Conservation (phyloP, 2,888 invertebrate species). For the Tetramorium bicarinatum region DNA sequence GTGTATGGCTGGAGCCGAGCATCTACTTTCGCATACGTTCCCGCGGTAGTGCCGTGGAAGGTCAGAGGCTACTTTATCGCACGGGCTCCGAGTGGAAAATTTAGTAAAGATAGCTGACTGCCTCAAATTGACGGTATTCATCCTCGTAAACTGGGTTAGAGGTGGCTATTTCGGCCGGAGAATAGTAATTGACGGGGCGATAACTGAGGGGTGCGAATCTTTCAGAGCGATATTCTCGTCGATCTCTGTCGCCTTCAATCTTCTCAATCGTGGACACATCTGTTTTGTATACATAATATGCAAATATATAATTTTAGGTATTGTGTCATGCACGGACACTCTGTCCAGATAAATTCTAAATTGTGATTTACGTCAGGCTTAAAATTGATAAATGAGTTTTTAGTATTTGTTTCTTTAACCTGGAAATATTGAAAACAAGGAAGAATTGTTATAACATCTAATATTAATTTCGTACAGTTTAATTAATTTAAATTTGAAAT, state of each 20-base stretch:
- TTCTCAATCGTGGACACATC: not conserved
- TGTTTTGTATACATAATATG: not conserved
- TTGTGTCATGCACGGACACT: not conserved
- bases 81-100: slow-evolving; percentile 73
- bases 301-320: not conserved
- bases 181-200: slow-evolving; percentile 16
- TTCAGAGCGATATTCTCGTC: not conserved
- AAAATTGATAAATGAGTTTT: slow-evolving; percentile 1
- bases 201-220: slow-evolving; percentile 6
- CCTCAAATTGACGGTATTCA: slow-evolving; percentile 43
- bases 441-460: not conserved
- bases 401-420: not conserved
- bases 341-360: not conserved
- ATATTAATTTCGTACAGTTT: slow-evolving; percentile 9
- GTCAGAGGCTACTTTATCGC: slow-evolving; percentile 75
- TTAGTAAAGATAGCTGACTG: slow-evolving; percentile 72
- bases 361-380: not conserved
- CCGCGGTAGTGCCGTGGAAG: slow-evolving; percentile 72
- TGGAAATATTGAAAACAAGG: not conserved
- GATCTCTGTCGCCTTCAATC: not conserved
- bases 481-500: slow-evolving; percentile 38
- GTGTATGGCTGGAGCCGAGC: slow-evolving; percentile 71
- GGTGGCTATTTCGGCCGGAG: slow-evolving; percentile 4
- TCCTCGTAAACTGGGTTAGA: slow-evolving; percentile 15
- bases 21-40: slow-evolving; percentile 78